Base-by-base conservation (phyloP, 2,113 vertebrate species). In the Pluvianellus socialis region DNA sequence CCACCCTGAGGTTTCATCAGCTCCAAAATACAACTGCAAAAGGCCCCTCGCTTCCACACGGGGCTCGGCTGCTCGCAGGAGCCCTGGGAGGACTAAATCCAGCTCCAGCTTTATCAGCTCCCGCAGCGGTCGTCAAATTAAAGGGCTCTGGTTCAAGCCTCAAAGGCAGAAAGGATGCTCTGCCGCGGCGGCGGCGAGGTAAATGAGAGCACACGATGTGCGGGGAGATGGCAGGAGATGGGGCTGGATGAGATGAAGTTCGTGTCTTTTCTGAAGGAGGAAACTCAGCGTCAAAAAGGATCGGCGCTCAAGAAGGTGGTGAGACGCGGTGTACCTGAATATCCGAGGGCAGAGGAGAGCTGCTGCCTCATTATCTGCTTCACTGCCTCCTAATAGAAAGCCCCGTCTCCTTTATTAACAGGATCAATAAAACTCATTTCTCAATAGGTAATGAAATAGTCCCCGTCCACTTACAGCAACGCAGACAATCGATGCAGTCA, bases 31-130 rank as follows among this genome's bases (percentile, higher is more conserved):
- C 30, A 16, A 8, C 66, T 38, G 47, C 10, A 16, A 12, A 67
- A 30, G 40, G 22, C 7, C 14, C 10, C 38, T 30, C 2, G 0
- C 3, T 2, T 26, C 47, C 71, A 33, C 33, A 4, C 5, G 0
- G 1, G 33, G 68, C 49, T 59, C 0, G 0, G 68, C 59, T 45
- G 71, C 55, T 40, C 21, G 2, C 71, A 35, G 42, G 22, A 53
- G 72, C 68, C 17, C 40, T n/a, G 44, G 27, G 4, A 79, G 12
- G 58, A 24, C 33, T 22, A 52, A 82, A 75, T 33, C 35, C 4
- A 1, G 24, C 65, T 80, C 26, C 42, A 44, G 68, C 88, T 80
- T 14, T 19, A 40, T 23, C 76, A 90, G 35, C 42, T 76, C 53
- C 67, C 8, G 1, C 58, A 13, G 85, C 13, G 0, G 27, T 5